Evolutionary conservation across 1,140 invertebrate genomes (phyloP).

Genomic region (Papilio machaon): DNA sequence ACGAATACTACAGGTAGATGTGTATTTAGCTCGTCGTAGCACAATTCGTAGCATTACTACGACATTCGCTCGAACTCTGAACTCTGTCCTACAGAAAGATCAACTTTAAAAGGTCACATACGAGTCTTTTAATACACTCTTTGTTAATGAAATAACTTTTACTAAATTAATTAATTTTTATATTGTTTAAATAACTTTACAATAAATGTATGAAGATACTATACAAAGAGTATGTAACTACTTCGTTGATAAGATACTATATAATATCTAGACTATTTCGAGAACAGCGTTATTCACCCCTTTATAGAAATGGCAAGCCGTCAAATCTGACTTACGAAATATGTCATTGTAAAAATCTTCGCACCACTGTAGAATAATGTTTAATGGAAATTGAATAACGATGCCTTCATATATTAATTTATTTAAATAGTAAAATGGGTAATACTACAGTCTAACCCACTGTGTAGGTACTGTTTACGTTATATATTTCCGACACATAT

Average conservation of each 20-base stretch:
- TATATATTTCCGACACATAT: not conserved
- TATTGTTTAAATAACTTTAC: not conserved
- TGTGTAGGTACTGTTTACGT: not conserved
- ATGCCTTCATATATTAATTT: conserved; percentile 8
- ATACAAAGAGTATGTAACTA: too few relatives aligned
- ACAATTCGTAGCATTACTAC: too few relatives aligned
- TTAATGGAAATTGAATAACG: conserved; percentile 31
- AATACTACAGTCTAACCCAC: not conserved
- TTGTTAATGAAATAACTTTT: not conserved
- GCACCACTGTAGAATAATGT: not conserved
- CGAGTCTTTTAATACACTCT: not conserved
- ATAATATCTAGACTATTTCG: conserved; percentile 3
- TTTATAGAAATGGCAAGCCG: conserved; percentile 8
- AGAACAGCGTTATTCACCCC: conserved; percentile 17
- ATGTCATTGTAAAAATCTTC: conserved; percentile 4
- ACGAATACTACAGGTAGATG: too few relatives aligned
- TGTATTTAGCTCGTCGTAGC: too few relatives aligned
- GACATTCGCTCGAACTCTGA: too few relatives aligned
- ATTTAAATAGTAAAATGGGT: conserved; percentile 27
- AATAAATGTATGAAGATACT: not conserved
- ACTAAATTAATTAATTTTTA: not conserved
- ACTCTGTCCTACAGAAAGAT: too few relatives aligned
- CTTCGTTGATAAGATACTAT: too few relatives aligned
- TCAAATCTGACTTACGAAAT: conserved; percentile 7
- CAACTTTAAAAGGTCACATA: not conserved